Base-by-base conservation (phyloP, 2,113 vertebrate species). In the Typhlomys cinereus region DNA sequence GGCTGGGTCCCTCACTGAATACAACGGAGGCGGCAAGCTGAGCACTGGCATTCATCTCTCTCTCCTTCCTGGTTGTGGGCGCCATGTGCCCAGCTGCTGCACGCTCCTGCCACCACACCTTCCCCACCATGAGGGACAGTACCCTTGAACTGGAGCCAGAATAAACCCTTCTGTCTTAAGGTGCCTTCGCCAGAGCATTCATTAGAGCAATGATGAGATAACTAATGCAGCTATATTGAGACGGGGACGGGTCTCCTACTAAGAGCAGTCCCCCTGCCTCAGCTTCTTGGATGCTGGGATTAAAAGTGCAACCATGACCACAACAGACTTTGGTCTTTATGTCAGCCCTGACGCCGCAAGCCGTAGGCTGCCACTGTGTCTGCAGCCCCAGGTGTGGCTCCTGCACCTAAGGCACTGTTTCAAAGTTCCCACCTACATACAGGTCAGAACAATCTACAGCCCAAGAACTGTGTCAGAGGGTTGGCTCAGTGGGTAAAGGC, bases 271-370 rank as follows among this genome's bases (percentile, higher is more conserved):
- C 79, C 64, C 59, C 29, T 46, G 31, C 41, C 41, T 81, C 59
- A 81, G 41, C 29, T 29, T 64, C 57, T 62, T 41, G 62, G 46
- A 31, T 64, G 39, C 59, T 64, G 41, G 18, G 10, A 34, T 46
- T 34, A 81, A 11, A 20, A 17, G 27, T 5, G 14, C 25, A 62
- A 81, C 39, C 78, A n/a, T n/a, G 27, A 62, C 17, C 29, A 46
- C 39, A 81, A 8, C 29, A 21, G 62, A 29, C 29, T 62, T 59
- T 44, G 66, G 12, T 90, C 69, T 86, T 70, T 44, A 5, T 20
- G 31, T 14, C 3, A 59, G n/a, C 34, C 31, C 4, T 0, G 1
- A 52, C 0, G 1, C 41, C 44, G 44, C 29, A n/a, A 25, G 0
- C 34, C 4, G 8, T 12, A 73, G 27, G 15, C 27, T 66, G 15